phyloP scores from a whole-genome alignment of 2,888 invertebrate genomes.

The Hemaris fuciformis region DNA sequence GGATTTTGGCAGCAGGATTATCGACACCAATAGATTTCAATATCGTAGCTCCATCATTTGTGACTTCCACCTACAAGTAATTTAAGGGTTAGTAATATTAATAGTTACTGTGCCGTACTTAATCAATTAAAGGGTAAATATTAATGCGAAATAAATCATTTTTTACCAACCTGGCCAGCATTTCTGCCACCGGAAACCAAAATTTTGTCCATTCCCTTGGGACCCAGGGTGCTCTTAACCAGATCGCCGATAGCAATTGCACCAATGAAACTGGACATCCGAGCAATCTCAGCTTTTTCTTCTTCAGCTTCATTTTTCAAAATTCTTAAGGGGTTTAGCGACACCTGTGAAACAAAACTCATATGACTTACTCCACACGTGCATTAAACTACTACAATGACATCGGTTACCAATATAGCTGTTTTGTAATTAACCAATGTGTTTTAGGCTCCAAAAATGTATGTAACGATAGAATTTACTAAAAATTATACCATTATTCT shows the following conservation, averaged over 20 bases:
- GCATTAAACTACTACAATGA: constrained; percentile 29
- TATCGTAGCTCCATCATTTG: constrained; percentile 99
- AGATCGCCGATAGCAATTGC: constrained; percentile 99
- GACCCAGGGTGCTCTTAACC: constrained; percentile 98
- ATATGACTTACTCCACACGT: constrained; percentile 49
- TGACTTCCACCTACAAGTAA: constrained; percentile 89
- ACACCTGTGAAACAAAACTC: constrained; percentile 80
- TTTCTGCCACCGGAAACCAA: constrained; percentile 90
- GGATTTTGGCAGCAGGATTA: constrained; percentile 99
- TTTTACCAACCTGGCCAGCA: constrained; percentile 81
- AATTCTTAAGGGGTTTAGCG: constrained; percentile 96
- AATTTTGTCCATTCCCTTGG: constrained; percentile 99
- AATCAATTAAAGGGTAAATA: neutral
- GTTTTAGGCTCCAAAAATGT: neutral
- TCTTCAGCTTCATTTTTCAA: constrained; percentile 98
- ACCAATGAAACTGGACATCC: constrained; percentile 98
- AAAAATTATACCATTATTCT: constrained; percentile 21
- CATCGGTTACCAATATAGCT: constrained; percentile 42
- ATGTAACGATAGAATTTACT: neutral
- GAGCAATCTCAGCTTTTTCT: constrained; percentile 98
- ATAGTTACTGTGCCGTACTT: neutral
- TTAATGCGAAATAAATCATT: neutral
- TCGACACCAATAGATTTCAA: constrained; percentile 97
- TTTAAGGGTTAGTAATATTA: neutral
- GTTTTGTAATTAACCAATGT: neutral